Conservation (phyloP, 2,888 invertebrate species). For the Sesia bembeciformis region DNA sequence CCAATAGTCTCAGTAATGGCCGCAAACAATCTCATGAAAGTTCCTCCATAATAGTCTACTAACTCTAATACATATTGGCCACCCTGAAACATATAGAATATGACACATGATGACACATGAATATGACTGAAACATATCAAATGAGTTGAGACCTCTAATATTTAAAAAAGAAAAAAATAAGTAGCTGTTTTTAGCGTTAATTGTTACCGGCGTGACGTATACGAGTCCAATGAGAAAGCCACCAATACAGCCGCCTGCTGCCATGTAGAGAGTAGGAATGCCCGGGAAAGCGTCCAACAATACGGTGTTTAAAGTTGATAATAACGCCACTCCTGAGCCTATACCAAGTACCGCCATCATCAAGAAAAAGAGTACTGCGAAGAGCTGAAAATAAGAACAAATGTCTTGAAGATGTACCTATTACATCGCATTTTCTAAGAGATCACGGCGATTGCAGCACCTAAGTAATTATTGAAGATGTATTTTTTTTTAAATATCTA, state of each 20-base stretch:
- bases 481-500: background rate
- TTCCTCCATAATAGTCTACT: conserved; percentile 85
- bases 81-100: conserved; percentile 68
- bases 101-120: too few relatives aligned
- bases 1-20: conserved; percentile 81
- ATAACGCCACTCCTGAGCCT: conserved; percentile 83
- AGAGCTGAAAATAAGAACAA: conserved; percentile 66
- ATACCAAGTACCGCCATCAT: conserved; percentile 87
- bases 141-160: too few relatives aligned
- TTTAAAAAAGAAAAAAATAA: background rate
- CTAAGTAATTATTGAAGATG: background rate
- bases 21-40: conserved; percentile 82
- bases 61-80: conserved; percentile 83
- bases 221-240: conserved; percentile 81
- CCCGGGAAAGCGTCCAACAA: conserved; percentile 79
- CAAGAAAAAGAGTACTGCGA: conserved; percentile 85
- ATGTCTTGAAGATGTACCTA: background rate
- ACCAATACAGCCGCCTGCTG: conserved; percentile 55
- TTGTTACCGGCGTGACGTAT: conserved; percentile 83
- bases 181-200: background rate
- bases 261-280: conserved; percentile 74
- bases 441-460: too few relatives aligned
- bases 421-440: too few relatives aligned
- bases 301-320: conserved; percentile 79
- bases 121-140: too few relatives aligned